phyloP scores from a whole-genome alignment of 2,888 invertebrate genomes.

The Phlogophora meticulosa region DNA sequence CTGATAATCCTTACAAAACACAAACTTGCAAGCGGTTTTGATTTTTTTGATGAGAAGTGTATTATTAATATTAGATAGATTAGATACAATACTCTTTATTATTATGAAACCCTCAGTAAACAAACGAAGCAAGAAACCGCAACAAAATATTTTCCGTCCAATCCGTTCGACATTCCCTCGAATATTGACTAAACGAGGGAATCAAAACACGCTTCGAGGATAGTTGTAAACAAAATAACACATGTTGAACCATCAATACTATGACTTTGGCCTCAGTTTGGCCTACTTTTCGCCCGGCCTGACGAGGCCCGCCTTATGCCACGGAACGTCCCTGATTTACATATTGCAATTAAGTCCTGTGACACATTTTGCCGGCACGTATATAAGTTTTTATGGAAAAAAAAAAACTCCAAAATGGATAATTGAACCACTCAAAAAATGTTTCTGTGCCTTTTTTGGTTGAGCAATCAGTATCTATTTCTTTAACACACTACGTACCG shows the following conservation, averaged over 20 bases:
- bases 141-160: slow-evolving; percentile 25
- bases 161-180: slow-evolving; percentile 6
- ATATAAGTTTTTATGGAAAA: background rate
- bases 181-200: slow-evolving; percentile 58
- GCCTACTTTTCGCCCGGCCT: slow-evolving; percentile 59
- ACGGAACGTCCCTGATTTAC: slow-evolving; percentile 54
- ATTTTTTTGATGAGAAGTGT: too few species aligned
- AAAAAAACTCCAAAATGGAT: background rate
- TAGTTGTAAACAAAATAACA: slow-evolving; percentile 65
- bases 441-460: too few species aligned
- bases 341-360: slow-evolving; percentile 63
- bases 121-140: slow-evolving; percentile 1
- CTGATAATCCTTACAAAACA: too few species aligned
- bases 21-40: too few species aligned
- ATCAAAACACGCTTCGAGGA: slow-evolving; percentile 53
- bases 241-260: slow-evolving; percentile 51
- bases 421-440: background rate
- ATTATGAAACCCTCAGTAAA: background rate
- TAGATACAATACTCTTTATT: too few species aligned
- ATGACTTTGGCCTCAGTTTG: slow-evolving; percentile 63
- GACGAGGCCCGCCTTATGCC: slow-evolving; percentile 36
- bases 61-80: too few species aligned
- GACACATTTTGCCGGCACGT: slow-evolving; percentile 20
- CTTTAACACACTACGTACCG: too few species aligned
- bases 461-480: too few species aligned